Percentiles rank a stretch among this genome's conserved stretches.
phyloP scores from a whole-genome alignment of 1,140 invertebrate species.

The Calliopsis andreniformis region DNA sequence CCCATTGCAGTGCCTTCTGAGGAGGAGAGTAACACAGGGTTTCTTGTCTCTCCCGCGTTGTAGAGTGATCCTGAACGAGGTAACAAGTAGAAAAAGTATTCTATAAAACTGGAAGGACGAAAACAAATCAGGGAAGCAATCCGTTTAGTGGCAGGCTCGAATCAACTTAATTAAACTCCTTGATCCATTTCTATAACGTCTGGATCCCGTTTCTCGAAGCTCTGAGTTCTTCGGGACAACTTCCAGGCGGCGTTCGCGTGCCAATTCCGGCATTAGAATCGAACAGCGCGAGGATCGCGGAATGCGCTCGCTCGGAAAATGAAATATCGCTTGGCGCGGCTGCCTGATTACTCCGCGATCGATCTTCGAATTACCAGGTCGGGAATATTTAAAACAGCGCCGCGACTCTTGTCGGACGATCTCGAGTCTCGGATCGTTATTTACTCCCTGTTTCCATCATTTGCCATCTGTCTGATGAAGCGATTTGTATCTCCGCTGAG shows the following conservation, averaged over 20 bases:
- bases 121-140: too few species aligned
- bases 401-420: neutral
- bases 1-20: too few species aligned
- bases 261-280: constrained; percentile 60
- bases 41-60: too few species aligned
- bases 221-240: too few species aligned
- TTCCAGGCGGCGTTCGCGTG: constrained; percentile 49
- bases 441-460: neutral
- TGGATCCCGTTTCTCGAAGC: constrained; percentile 65
- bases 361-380: constrained; percentile 24
- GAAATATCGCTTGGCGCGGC: constrained; percentile 54
- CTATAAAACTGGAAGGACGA: too few species aligned
- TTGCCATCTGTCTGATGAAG: neutral
- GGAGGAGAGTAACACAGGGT: too few species aligned
- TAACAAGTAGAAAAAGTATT: too few species aligned
- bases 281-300: constrained; percentile 38
- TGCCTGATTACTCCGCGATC: constrained; percentile 42
- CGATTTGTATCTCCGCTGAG: too few species aligned
- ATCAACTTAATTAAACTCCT: constrained; percentile 70
- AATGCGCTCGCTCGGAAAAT: constrained; percentile 52
- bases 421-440: neutral
- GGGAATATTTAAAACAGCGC: constrained; percentile 3
- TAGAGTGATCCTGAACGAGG: too few species aligned
- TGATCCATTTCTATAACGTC: constrained; percentile 69
- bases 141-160: constrained; percentile 53